Base-by-base conservation (phyloP, 1,140 invertebrate genomes). In the Brachionus asplanchnoidis region DNA sequence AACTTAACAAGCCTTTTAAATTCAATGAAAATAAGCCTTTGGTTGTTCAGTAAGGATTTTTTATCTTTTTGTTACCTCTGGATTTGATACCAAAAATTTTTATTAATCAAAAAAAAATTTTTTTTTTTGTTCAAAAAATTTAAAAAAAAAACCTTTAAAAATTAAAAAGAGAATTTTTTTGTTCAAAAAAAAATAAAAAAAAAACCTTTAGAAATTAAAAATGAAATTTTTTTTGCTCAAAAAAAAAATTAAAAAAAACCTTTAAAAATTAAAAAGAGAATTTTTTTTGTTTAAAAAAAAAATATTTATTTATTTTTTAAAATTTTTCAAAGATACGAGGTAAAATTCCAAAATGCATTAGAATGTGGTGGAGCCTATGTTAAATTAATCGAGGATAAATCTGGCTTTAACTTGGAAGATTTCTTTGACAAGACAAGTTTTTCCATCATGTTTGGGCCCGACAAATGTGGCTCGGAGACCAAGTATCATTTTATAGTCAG, bases 371-470 rank as follows among this genome's bases (percentile, higher is more conserved):
- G 97, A 14, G 96, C 96, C 9, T 99, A 99, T 89, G 89, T 99
- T 0, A 99, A 99, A 91, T 91, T 99, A 17, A 89, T 99, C 14
- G 89, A 90, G 68, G 88, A 91, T 46, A 91, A 78, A 32, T 32
- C 73, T 26, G 26, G 66, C n/a, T 93, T 60, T 92, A 93, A 53
- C 89, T 92, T 20, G 93, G 93, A 92, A 82, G 91, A 93, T 85
- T 97, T 99, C 89, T 92, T 95, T 89, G 96, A 99, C 90, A 97
- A 97, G 90, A 97, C 97, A 9, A 94, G 96, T 0, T 99, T 98
- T 89, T 95, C 95, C 2, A 96, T 99, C 87, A 99, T 99, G 97
- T 99, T 99, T 91, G 97, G 97, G 1, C 97, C 97, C 9, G 97
- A 99, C 91, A 99, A 99, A 90, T 99, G 97, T 91, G 97, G 97